Evolutionary conservation across 1,140 invertebrate genomes (phyloP).

Genomic region (Nymphalis io): DNA sequence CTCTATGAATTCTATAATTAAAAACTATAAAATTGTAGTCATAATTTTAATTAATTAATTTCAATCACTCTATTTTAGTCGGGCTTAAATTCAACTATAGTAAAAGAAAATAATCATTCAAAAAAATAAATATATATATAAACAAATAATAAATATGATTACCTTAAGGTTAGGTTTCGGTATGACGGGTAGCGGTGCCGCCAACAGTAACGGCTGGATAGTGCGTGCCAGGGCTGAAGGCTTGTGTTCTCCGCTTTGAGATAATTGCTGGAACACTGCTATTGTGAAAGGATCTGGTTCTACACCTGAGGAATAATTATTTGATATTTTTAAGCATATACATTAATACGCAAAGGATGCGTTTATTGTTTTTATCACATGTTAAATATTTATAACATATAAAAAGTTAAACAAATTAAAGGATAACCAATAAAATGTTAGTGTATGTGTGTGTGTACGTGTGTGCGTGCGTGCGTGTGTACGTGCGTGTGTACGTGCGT

Average conservation of each 20-base stretch:
- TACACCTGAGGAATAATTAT: constrained; percentile 62
- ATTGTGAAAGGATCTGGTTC: constrained; percentile 89
- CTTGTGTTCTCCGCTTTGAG: constrained; percentile 90
- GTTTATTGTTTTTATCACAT: too few species aligned
- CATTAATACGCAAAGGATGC: neutral
- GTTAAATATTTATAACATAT: too few species aligned
- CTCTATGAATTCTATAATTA: too few species aligned
- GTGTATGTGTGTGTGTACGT: too few species aligned
- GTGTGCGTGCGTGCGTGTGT: neutral
- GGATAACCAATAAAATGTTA: too few species aligned
- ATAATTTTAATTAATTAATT: too few species aligned
- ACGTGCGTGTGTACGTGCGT: neutral
- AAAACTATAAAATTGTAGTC: too few species aligned
- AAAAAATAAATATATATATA: too few species aligned
- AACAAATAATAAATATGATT: neutral
- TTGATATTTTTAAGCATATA: neutral
- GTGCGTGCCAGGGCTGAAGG: constrained; percentile 91
- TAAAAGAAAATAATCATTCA: too few species aligned
- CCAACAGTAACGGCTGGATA: constrained; percentile 89
- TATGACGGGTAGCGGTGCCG: constrained; percentile 82
- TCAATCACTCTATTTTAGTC: too few species aligned
- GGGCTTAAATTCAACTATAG: too few species aligned
- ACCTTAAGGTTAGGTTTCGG: constrained; percentile 83
- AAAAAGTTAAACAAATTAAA: too few species aligned
- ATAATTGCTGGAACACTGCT: constrained; percentile 88